These are phyloP conservation scores for Allolobophora icterica DNA, from an alignment of 2,888 invertebrate genomes.

Conservation along the genomic window DNA sequence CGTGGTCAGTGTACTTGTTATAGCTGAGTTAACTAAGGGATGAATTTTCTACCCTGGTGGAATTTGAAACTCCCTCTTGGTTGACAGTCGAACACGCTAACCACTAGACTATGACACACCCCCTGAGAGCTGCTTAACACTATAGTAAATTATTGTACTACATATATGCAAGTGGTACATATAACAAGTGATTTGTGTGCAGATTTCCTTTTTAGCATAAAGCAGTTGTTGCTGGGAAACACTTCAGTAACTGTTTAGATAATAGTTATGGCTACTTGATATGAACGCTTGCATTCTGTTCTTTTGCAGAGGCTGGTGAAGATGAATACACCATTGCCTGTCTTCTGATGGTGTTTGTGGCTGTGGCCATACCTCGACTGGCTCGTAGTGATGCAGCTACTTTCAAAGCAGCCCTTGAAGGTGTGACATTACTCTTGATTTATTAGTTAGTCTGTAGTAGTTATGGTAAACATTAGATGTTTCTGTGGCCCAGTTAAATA, in stretches of 20 bases:
- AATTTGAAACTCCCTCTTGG: too few relatives aligned
- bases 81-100: too few relatives aligned
- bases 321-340: slow-evolving; percentile 79
- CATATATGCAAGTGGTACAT: not conserved
- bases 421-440: slow-evolving; percentile 49
- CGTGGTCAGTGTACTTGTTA: too few relatives aligned
- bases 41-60: too few relatives aligned
- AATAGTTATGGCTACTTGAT: not conserved
- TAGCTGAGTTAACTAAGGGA: too few relatives aligned
- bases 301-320: slow-evolving; percentile 69
- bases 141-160: not conserved
- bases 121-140: too few relatives aligned
- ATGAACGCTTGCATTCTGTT: not conserved
- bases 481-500: not conserved
- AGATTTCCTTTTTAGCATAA: not conserved
- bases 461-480: not conserved
- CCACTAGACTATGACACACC: too few relatives aligned
- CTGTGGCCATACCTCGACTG: slow-evolving; percentile 92
- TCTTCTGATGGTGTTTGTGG: slow-evolving; percentile 96
- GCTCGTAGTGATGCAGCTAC: slow-evolving; percentile 84
- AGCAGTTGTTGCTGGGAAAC: not conserved
- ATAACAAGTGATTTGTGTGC: not conserved
- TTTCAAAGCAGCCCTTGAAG: slow-evolving; percentile 66
- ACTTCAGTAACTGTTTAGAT: not conserved
- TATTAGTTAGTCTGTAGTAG: slow-evolving; percentile 26